Base-by-base conservation (phyloP, 1,140 invertebrate genomes). In the Dendrolimus kikuchii region DNA sequence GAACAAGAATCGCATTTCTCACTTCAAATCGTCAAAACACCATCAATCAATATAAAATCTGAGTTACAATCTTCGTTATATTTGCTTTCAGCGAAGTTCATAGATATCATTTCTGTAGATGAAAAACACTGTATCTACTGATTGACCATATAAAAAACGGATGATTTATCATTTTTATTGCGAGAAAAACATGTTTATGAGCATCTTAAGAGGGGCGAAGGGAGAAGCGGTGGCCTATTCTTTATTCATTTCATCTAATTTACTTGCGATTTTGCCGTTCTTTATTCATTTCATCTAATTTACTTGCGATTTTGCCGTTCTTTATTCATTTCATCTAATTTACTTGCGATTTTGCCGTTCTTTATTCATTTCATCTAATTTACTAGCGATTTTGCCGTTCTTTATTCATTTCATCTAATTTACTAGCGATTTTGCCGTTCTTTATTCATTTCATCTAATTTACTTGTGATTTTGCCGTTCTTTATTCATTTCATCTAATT, bases 101-200 rank as follows among this genome's bases (percentile, higher is more conserved):
- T 74, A 78, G 74, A 78, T 78, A 69, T 74, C 78, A 78, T 78
- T 74, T 58, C 66, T 66, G 71, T 68, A 81, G 76, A 65, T 66
- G 67, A 70, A 79, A 82, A 80, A 74, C 66, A 69, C 72, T 72
- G 68, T 76, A 81, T 79, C 69, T 66, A 65, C 71, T 84, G 81
- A 84, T 84, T 84, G 81, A 84, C 79, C 78, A 78, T 77, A 84
- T 84, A 84, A 84, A 84, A 84, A 84, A 82, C 64, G 77, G 75
- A 57, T 78, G 78, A 84, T 84, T 82, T 84, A 81, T 84, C 81
- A 84, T 84, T 82, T 84, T 84, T 81, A 84, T 84, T 79, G 77
- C 74, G 68, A 76, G 76, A 84, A 84, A 83, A 84, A 84, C 81
- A 84, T 84, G 81, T 84, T 84, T 84, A 84, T 84, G 81, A 79